Percentiles rank a stretch among this genome's conserved stretches.
phyloP scores from a whole-genome alignment of 2,888 invertebrate genomes.

The Drosophila ezoana region DNA sequence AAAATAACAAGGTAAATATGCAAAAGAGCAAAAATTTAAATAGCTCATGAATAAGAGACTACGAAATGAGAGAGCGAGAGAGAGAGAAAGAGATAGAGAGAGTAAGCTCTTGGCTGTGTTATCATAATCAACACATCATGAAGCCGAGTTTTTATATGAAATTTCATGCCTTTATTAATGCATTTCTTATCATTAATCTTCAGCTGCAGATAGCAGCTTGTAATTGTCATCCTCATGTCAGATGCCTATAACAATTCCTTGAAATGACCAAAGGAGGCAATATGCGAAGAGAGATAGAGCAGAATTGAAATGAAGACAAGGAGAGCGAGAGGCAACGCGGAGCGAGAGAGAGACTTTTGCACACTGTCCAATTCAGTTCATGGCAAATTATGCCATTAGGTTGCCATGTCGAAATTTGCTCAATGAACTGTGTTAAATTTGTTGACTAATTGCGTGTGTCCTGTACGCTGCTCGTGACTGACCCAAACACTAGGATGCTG shows the following conservation, averaged over 20 bases:
- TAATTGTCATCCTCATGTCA: constrained; percentile 21
- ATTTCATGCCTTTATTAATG: constrained; percentile 53
- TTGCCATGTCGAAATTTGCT: constrained; percentile 64
- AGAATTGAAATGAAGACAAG: neutral
- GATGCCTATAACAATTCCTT: constrained; percentile 60
- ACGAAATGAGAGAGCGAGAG: neutral
- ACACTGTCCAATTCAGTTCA: constrained; percentile 51
- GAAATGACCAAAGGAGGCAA: constrained; percentile 35
- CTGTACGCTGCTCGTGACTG: constrained; percentile 28
- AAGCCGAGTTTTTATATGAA: constrained; percentile 3
- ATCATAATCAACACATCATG: constrained; percentile 20
- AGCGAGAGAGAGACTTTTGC: constrained; percentile 4
- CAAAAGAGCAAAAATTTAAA: constrained; percentile 57
- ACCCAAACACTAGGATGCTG: constrained; percentile 3
- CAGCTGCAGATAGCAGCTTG: constrained; percentile 38
- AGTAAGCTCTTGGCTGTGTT: constrained; percentile 4
- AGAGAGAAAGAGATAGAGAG: neutral
- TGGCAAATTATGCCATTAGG: constrained; percentile 76
- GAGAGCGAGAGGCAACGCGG: neutral
- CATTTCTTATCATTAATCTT: constrained; percentile 72
- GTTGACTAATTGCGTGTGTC: constrained; percentile 74
- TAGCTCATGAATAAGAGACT: constrained; percentile 63
- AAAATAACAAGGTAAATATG: constrained; percentile 78
- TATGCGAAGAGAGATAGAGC: constrained; percentile 7
- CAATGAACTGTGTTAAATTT: constrained; percentile 72